A percentile compares a stretch with the other conserved stretches of the same genome.
These are phyloP conservation scores for Cheilosia urbana DNA, from an alignment of 2,888 invertebrate genomes.

Conservation along the genomic window DNA sequence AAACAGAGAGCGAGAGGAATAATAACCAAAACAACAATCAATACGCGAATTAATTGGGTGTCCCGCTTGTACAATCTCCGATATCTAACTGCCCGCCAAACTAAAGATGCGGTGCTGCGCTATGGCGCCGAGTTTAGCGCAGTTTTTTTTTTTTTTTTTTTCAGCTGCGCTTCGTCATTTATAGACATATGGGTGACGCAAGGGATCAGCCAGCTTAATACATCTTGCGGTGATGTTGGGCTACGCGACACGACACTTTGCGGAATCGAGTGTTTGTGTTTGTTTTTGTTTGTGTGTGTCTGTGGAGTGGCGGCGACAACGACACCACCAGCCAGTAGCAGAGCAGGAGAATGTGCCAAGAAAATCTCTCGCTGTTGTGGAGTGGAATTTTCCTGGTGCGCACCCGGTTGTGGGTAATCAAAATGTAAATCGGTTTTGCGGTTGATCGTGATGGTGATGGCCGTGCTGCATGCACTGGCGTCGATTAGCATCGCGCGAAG, in stretches of 20 bases:
- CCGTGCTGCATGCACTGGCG: neutral
- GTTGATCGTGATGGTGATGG: conserved; percentile 38
- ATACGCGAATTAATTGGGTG: conserved; percentile 53
- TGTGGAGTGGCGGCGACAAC: conserved; percentile 8
- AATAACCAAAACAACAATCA: conserved; percentile 43
- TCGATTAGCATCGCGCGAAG: conserved; percentile 28
- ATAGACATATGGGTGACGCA: conserved; percentile 16
- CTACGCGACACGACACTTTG: neutral
- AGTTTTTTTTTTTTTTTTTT: neutral
- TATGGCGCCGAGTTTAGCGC: conserved; percentile 30
- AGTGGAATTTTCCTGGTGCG: conserved; percentile 43
- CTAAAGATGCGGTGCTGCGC: neutral
- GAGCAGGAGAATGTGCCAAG: conserved; percentile 1
- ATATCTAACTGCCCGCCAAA: neutral
- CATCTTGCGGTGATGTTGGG: conserved; percentile 16
- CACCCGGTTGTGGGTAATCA: conserved; percentile 23
- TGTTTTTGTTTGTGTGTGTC: too few relatives aligned
- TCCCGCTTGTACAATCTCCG: conserved; percentile 3
- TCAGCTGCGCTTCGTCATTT: neutral
- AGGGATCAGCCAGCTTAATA: conserved; percentile 21
- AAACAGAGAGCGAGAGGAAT: conserved; percentile 2
- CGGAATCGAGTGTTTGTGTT: neutral
- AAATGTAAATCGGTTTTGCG: conserved; percentile 56
- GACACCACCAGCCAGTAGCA: neutral
- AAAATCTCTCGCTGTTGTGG: conserved; percentile 25